These are phyloP conservation scores for Synanthedon myopaeformis DNA, from an alignment of 2,888 invertebrate genomes.

Conservation along the genomic window DNA sequence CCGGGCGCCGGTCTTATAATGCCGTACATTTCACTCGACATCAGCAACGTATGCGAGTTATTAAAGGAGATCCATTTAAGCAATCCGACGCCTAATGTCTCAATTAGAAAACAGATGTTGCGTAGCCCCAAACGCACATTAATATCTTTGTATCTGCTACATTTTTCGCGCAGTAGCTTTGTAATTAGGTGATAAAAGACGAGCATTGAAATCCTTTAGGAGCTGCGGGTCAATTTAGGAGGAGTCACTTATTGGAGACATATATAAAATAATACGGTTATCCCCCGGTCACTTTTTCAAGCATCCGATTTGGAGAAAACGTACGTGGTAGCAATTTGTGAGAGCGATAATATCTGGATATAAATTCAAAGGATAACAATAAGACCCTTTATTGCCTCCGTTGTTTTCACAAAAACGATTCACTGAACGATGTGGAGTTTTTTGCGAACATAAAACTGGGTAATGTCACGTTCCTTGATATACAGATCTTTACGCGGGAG, in stretches of 20 bases:
- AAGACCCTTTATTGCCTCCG: slow-evolving; percentile 64
- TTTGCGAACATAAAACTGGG: slow-evolving; percentile 54
- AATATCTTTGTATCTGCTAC: slow-evolving; percentile 24
- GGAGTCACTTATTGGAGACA: neutral
- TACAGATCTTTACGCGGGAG: slow-evolving; percentile 42
- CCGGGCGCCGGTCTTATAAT: slow-evolving; percentile 32
- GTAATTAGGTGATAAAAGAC: too few relatives aligned
- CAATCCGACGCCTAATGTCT: slow-evolving; percentile 56
- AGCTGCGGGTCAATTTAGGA: too few relatives aligned
- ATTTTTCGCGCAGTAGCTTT: neutral
- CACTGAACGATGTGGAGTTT: slow-evolving; percentile 45
- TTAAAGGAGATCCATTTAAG: slow-evolving; percentile 50
- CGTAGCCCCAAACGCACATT: slow-evolving; percentile 34
- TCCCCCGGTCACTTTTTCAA: slow-evolving; percentile 49
- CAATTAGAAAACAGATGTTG: slow-evolving; percentile 60
- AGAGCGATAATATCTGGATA: slow-evolving; percentile 64
- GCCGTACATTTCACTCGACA: slow-evolving; percentile 38
- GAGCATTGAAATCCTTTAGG: too few relatives aligned
- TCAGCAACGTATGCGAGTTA: slow-evolving; percentile 55
- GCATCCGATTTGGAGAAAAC: slow-evolving; percentile 45
- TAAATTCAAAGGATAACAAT: slow-evolving; percentile 69
- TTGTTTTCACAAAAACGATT: slow-evolving; percentile 67
- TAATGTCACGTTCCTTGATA: slow-evolving; percentile 51
- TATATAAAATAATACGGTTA: slow-evolving; percentile 24
- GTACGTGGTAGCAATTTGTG: slow-evolving; percentile 60